These are phyloP conservation scores for Porites evermanni DNA, from an alignment of 92 coral and sea anemone genomes.

Conservation along the genomic window DNA sequence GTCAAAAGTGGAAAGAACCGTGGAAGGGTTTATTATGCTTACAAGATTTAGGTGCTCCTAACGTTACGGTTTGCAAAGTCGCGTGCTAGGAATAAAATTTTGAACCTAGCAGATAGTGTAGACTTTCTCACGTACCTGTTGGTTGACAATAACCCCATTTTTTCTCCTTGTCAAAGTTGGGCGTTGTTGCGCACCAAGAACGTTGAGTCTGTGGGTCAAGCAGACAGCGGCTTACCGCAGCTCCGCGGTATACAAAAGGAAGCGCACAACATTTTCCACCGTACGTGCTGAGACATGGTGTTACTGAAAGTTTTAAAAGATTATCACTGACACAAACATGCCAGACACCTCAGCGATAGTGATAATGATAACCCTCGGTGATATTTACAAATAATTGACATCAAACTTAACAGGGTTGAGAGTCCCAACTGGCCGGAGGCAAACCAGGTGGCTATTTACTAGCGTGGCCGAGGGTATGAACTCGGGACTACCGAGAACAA, in stretches of 20 bases:
- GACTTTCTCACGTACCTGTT: slow-evolving; percentile 48
- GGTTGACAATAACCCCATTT: slow-evolving; percentile 84
- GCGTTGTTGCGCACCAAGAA: slow-evolving; percentile 83
- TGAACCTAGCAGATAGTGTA: neutral
- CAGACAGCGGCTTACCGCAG: slow-evolving; percentile 72
- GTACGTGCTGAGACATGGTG: slow-evolving; percentile 68
- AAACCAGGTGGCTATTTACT: too few species aligned
- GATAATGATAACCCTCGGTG: too few species aligned
- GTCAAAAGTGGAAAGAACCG: too few species aligned
- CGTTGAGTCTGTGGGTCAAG: slow-evolving; percentile 67
- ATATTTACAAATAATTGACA: too few species aligned
- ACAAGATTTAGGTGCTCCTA: too few species aligned
- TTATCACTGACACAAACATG: neutral
- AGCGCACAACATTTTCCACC: slow-evolving; percentile 85
- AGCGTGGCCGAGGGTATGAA: too few species aligned
- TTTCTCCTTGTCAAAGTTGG: slow-evolving; percentile 79
- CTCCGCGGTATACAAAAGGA: slow-evolving; percentile 79
- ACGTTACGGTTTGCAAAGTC: neutral
- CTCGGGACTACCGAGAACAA: too few species aligned
- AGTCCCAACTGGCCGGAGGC: too few species aligned
- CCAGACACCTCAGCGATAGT: too few species aligned
- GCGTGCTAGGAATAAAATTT: neutral
- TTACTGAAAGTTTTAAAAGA: slow-evolving; percentile 37
- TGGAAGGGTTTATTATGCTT: too few species aligned
- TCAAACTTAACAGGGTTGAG: too few species aligned